Evolutionary conservation across 2,888 invertebrate genomes (phyloP).

Genomic region (Drosophila planitibia): DNA sequence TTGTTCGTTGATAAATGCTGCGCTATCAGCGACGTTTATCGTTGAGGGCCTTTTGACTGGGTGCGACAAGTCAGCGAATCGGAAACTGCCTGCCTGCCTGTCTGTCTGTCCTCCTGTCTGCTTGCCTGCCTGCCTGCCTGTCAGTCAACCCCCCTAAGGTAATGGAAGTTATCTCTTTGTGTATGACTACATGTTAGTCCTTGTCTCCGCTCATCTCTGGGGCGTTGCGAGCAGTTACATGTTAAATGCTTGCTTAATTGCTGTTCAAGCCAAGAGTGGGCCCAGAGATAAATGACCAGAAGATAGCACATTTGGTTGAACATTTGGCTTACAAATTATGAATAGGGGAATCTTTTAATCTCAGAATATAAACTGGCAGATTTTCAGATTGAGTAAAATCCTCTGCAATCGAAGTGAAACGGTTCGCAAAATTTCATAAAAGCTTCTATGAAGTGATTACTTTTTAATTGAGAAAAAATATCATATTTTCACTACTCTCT

Average conservation of each 20-base stretch:
- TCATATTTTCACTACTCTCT: neutral
- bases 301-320: constrained; percentile 17
- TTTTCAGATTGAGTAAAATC: neutral
- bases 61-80: constrained; percentile 77
- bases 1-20: constrained; percentile 72
- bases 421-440: neutral
- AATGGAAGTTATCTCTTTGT: constrained; percentile 44
- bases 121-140: constrained; percentile 2
- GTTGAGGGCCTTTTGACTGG: constrained; percentile 63
- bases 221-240: constrained; percentile 72
- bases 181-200: constrained; percentile 11
- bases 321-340: neutral
- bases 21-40: constrained; percentile 77
- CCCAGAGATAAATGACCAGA: constrained; percentile 54
- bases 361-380: neutral
- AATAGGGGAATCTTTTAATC: neutral
- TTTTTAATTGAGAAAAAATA: neutral
- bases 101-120: neutral
- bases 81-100: constrained; percentile 55
- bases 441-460: neutral
- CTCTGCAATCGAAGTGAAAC: neutral
- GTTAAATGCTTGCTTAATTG: constrained; percentile 74
- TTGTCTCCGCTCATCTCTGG: constrained; percentile 49
- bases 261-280: constrained; percentile 60
- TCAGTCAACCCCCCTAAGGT: constrained; percentile 34